A percentile compares a stretch with the other conserved stretches of the same genome.
Conservation (phyloP, 2,888 invertebrate species). For the Tanytarsus gracilentus region DNA sequence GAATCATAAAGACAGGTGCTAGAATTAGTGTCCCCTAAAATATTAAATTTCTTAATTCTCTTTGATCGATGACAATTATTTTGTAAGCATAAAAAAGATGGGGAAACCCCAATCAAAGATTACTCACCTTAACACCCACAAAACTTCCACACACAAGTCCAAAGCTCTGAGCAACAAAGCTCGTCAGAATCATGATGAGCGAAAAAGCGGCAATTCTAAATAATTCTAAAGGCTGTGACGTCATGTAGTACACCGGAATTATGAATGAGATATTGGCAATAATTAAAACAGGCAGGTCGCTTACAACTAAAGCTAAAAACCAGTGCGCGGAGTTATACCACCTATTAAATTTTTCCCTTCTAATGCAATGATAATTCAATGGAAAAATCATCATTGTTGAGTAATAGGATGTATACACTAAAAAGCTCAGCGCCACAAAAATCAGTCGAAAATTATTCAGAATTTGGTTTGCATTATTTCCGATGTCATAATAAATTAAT, state of each 20-base stretch:
- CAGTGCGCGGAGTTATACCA: slow-evolving; percentile 83
- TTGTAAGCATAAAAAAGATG: not conserved
- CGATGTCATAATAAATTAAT: slow-evolving; percentile 5
- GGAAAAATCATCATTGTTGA: slow-evolving; percentile 45
- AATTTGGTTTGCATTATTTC: slow-evolving; percentile 14
- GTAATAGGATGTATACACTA: slow-evolving; percentile 15
- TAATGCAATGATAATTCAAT: slow-evolving; percentile 69
- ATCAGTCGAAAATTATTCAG: slow-evolving; percentile 4
- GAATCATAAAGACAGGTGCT: slow-evolving; percentile 37
- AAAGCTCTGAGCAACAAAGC: slow-evolving; percentile 75
- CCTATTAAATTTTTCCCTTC: slow-evolving; percentile 76
- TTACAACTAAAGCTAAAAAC: slow-evolving; percentile 66
- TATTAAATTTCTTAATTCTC: not conserved
- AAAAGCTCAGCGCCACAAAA: not conserved
- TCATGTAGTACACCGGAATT: slow-evolving; percentile 73
- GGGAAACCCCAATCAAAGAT: not conserved
- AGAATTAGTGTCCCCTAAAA: slow-evolving; percentile 3
- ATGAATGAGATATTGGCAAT: slow-evolving; percentile 66
- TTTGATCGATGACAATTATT: too few species aligned
- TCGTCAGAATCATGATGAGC: slow-evolving; percentile 63
- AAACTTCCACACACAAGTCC: slow-evolving; percentile 79
- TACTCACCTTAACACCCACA: slow-evolving; percentile 62
- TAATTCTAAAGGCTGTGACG: slow-evolving; percentile 72
- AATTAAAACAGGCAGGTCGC: slow-evolving; percentile 74
- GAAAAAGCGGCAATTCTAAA: slow-evolving; percentile 62